Evolutionary conservation across 2,797 vertebrate genomes (phyloP).

Genomic region (Prionace glauca): DNA sequence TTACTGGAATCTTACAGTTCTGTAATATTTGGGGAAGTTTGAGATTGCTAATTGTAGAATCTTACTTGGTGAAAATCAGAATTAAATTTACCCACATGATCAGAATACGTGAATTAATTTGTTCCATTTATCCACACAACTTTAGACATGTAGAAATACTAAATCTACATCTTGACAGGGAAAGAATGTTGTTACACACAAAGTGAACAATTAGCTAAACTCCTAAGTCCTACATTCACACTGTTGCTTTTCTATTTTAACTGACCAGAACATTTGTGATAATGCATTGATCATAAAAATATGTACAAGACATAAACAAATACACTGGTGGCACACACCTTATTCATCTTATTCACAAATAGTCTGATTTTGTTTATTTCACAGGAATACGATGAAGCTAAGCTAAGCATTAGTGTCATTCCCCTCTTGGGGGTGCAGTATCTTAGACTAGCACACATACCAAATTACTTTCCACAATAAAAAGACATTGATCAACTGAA

Average conservation of each 20-base stretch:
- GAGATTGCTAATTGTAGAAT: neutral
- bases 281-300: neutral
- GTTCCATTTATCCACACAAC: neutral
- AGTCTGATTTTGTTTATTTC: neutral
- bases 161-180: neutral
- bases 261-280: neutral
- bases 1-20: slow-evolving; percentile 16
- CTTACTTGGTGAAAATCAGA: neutral
- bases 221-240: neutral
- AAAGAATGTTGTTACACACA: neutral
- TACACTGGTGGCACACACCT: neutral
- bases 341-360: neutral
- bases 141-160: neutral
- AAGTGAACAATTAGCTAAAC: neutral
- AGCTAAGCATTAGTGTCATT: neutral
- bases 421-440: neutral
- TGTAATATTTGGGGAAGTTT: slow-evolving; percentile 6
- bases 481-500: neutral
- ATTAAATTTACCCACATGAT: no score
- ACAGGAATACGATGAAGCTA: neutral
- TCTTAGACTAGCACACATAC: neutral
- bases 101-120: neutral
- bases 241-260: neutral
- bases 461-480: neutral
- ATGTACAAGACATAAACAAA: neutral